Percentiles rank a stretch among this genome's conserved stretches.
Evolutionary conservation across 2,888 invertebrate species (phyloP).

Genomic region (Thelaira solivaga): DNA sequence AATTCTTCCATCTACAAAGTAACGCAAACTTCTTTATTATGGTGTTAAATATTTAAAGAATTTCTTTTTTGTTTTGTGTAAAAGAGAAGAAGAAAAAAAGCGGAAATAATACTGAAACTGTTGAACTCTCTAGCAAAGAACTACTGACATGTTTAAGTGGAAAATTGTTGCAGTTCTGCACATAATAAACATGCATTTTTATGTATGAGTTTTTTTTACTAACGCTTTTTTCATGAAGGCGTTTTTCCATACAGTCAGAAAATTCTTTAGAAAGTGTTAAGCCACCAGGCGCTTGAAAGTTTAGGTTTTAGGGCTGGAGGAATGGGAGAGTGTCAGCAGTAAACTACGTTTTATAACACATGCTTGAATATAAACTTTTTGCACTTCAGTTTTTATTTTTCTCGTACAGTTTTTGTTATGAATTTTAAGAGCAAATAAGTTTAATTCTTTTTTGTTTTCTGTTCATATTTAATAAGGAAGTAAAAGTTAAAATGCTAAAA

Average conservation of each 20-base stretch:
- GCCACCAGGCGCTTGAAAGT: too few species aligned
- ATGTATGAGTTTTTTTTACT: neutral
- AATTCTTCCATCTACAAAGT: neutral
- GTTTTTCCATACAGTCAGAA: neutral
- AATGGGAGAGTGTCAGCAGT: neutral
- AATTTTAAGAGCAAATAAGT: neutral
- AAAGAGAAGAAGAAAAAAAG: neutral
- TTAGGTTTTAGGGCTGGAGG: too few species aligned
- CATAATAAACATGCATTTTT: constrained; percentile 20
- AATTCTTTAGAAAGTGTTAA: constrained; percentile 22
- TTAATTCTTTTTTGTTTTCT: constrained; percentile 8
- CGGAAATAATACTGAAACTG: constrained; percentile 19
- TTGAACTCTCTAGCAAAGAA: constrained; percentile 15
- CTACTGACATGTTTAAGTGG: constrained; percentile 58
- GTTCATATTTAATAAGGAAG: constrained; percentile 23
- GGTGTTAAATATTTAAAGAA: constrained; percentile 39
- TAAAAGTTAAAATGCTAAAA: constrained; percentile 16
- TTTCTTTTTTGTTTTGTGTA: neutral
- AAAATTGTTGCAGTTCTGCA: constrained; percentile 52
- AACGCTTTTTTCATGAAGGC: neutral
- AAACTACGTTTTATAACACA: constrained; percentile 30
- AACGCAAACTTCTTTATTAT: constrained; percentile 28
- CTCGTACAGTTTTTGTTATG: neutral
- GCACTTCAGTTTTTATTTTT: neutral
- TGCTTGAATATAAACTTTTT: constrained; percentile 13